Conservation (phyloP, 1,140 invertebrate species). For the Papilio aristodemus region DNA sequence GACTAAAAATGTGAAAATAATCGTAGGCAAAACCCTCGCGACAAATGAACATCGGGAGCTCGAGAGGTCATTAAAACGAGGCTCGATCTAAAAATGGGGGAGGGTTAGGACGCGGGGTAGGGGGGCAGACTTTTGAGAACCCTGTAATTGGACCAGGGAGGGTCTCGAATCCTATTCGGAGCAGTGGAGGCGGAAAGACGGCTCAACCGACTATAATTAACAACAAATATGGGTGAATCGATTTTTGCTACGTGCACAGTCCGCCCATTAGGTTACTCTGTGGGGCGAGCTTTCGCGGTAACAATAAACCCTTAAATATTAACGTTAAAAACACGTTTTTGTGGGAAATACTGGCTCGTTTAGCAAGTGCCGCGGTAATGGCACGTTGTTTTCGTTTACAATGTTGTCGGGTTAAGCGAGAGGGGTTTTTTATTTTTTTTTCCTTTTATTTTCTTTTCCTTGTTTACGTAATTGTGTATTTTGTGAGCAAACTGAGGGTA, state of each 20-base stretch:
- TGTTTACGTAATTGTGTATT: slow-evolving; percentile 75
- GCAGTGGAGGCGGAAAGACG: slow-evolving; percentile 74
- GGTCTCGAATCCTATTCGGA: slow-evolving; percentile 78
- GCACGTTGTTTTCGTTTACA: slow-evolving; percentile 60
- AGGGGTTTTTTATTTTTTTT: slow-evolving; percentile 48
- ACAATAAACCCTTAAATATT: slow-evolving; percentile 55
- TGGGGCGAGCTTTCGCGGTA: slow-evolving; percentile 54
- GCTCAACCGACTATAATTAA: slow-evolving; percentile 77
- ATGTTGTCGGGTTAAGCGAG: slow-evolving; percentile 50
- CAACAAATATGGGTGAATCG: slow-evolving; percentile 78
- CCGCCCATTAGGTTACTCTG: slow-evolving; percentile 65
- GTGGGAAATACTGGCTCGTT: slow-evolving; percentile 74
- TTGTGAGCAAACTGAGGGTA: slow-evolving; percentile 63
- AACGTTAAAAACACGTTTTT: slow-evolving; percentile 62
- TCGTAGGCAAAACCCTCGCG: slow-evolving; percentile 75
- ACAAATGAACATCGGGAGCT: slow-evolving; percentile 78
- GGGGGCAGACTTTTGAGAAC: slow-evolving; percentile 70
- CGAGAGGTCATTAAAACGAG: slow-evolving; percentile 78
- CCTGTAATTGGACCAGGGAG: slow-evolving; percentile 78
- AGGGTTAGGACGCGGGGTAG: slow-evolving; percentile 46
- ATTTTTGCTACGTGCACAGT: slow-evolving; percentile 65
- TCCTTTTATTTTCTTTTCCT: slow-evolving; percentile 54
- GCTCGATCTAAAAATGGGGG: slow-evolving; percentile 76
- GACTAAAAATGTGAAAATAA: slow-evolving; percentile 69
- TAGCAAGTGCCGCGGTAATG: slow-evolving; percentile 67